Conservation (phyloP, 2,797 vertebrate genomes). For the Stomatorhinus walkeri region DNA sequence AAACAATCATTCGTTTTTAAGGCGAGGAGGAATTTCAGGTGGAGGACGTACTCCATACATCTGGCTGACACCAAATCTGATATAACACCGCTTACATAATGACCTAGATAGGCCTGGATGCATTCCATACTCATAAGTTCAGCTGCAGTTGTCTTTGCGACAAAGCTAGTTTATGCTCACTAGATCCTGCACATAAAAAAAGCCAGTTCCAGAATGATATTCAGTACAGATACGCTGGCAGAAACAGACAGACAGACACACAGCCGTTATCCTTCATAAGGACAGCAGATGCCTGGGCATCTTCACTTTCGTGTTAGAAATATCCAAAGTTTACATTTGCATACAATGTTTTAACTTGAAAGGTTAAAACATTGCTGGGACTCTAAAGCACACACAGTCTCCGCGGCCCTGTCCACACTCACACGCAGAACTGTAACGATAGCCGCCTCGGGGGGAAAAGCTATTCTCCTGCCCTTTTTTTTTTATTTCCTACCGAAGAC, state of each 20-base stretch:
- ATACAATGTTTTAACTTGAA: background rate
- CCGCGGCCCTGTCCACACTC: background rate
- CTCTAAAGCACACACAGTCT: background rate
- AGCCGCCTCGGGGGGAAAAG: background rate
- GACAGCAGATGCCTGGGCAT: background rate
- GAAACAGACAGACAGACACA: background rate
- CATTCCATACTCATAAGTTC: constrained; percentile 9
- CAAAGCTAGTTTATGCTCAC: background rate
- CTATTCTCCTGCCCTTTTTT: background rate
- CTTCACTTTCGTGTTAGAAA: background rate
- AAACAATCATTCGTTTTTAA: background rate
- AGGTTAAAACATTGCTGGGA: background rate
- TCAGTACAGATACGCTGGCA: background rate
- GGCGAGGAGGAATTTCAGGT: background rate
- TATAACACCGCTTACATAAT: constrained; percentile 24
- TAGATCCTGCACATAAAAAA: background rate
- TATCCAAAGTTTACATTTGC: constrained; percentile 10
- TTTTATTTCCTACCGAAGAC: background rate
- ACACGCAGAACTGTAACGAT: background rate
- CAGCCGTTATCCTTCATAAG: background rate
- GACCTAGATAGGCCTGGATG: constrained; percentile 18
- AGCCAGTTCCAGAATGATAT: background rate
- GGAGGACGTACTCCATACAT: background rate
- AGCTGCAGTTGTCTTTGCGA: constrained; percentile 1
- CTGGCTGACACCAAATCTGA: constrained; percentile 8